A percentile compares a stretch with the other conserved stretches of the same genome.
These are phyloP conservation scores for Enchytraeus crypticus DNA, from an alignment of 2,888 invertebrate species.

Conservation along the genomic window DNA sequence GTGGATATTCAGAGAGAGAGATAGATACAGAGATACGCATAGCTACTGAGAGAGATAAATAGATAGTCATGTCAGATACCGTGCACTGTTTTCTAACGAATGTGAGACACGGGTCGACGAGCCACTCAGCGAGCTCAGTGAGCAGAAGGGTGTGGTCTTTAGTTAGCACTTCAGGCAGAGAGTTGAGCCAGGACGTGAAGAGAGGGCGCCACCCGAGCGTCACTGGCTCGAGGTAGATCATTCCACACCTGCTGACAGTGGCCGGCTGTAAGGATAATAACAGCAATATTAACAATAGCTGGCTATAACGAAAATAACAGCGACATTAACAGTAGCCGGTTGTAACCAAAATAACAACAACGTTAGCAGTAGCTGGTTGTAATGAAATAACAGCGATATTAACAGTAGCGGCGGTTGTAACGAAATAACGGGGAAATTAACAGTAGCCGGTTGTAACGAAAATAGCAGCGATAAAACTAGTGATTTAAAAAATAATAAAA, in stretches of 20 bases:
- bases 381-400: not conserved
- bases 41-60: not conserved
- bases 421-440: too few relatives aligned
- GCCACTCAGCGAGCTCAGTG: slow-evolving; percentile 56
- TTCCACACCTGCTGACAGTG: slow-evolving; percentile 81
- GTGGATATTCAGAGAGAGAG: too few relatives aligned
- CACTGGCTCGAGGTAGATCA: slow-evolving; percentile 83
- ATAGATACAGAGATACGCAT: not conserved
- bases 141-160: slow-evolving; percentile 58
- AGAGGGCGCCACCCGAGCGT: slow-evolving; percentile 75
- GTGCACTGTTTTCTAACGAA: slow-evolving; percentile 65
- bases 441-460: too few relatives aligned
- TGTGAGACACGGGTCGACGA: slow-evolving; percentile 65
- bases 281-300: not conserved
- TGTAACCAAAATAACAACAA: too few relatives aligned
- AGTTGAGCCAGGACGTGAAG: slow-evolving; percentile 69
- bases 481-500: too few relatives aligned
- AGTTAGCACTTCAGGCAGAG: slow-evolving; percentile 52
- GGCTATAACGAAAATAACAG: not conserved
- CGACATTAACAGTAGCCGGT: too few relatives aligned
- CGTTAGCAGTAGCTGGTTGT: too few relatives aligned
- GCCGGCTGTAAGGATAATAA: slow-evolving; percentile 60
- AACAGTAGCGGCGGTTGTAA: not conserved
- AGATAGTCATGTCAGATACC: slow-evolving; percentile 43
- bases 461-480: too few relatives aligned